Percentiles rank a stretch among this genome's conserved stretches.
Conservation (phyloP, 2,797 vertebrate species). For the Pantherophis alleghaniensis region DNA sequence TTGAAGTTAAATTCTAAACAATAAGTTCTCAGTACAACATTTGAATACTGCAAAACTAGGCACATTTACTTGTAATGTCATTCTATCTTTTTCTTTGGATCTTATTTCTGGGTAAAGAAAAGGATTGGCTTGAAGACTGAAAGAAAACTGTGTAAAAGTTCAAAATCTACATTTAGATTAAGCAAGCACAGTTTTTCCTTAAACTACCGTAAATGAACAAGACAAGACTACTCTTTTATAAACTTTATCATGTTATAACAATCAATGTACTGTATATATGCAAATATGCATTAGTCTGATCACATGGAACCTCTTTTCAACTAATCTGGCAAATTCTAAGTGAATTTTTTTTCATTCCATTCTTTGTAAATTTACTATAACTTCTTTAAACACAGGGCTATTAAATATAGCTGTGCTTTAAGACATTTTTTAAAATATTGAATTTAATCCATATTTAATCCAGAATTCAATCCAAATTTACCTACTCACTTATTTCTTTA, state of each 20-base stretch:
- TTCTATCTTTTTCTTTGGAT: background rate
- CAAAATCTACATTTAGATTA: background rate
- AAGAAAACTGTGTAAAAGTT: fast-evolving
- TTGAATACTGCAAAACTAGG: background rate
- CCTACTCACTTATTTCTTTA: slow-evolving; percentile 35
- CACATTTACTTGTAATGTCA: fast-evolving
- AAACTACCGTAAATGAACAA: background rate
- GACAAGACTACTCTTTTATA: background rate
- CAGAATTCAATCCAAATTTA: background rate
- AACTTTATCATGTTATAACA: background rate
- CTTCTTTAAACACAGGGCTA: background rate
- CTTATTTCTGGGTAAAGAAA: background rate
- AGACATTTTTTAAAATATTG: slow-evolving; percentile 24
- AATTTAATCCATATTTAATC: background rate
- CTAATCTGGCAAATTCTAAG: background rate
- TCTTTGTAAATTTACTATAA: background rate
- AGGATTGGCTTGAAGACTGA: background rate
- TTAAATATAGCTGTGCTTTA: slow-evolving; percentile 6
- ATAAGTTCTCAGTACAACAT: fast-evolving
- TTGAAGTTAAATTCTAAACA: background rate
- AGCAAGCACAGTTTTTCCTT: background rate
- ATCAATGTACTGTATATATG: background rate
- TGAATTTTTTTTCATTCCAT: background rate
- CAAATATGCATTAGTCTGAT: background rate
- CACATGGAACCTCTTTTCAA: background rate